Conservation (phyloP, 2,888 invertebrate species). For the Eulithis prunata region DNA sequence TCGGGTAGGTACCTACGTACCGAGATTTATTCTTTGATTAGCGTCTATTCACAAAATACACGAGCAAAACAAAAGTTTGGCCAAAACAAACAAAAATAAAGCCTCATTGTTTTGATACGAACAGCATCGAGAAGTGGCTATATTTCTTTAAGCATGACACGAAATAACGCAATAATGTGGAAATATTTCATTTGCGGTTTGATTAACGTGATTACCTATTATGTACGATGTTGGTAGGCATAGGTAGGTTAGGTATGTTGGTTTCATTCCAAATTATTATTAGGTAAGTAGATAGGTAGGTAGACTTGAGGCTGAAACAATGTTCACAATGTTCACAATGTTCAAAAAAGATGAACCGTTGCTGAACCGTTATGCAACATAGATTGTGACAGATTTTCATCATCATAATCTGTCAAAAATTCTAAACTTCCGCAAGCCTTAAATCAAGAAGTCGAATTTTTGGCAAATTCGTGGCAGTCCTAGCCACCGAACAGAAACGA, state of each 20-base stretch:
- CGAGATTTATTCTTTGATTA: conserved; percentile 74
- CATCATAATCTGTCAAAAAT: no score
- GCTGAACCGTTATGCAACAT: no score
- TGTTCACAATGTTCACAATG: no score
- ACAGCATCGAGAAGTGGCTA: conserved; percentile 11
- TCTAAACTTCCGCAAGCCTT: no score
- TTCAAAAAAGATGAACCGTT: no score
- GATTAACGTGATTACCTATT: conserved; percentile 14
- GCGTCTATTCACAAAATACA: conserved; percentile 61
- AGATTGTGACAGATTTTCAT: no score
- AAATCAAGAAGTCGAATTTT: no score
- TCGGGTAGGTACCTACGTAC: conserved; percentile 45
- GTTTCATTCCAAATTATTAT: not conserved
- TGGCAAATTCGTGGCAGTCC: no score
- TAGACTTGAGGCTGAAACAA: not conserved
- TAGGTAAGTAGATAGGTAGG: no score
- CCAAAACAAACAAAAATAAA: conserved; percentile 29
- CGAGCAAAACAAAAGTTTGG: conserved; percentile 42
- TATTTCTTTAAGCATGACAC: conserved; percentile 21
- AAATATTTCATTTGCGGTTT: conserved; percentile 29
- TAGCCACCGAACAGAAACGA: no score
- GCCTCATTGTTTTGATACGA: conserved; percentile 25
- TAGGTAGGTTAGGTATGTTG: not conserved
- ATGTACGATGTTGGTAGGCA: not conserved
- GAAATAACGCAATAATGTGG: conserved; percentile 26